Percentiles rank a stretch among this genome's conserved stretches.
Conservation (phyloP, 2,888 invertebrate genomes). For the Dolichomitus sp. region DNA sequence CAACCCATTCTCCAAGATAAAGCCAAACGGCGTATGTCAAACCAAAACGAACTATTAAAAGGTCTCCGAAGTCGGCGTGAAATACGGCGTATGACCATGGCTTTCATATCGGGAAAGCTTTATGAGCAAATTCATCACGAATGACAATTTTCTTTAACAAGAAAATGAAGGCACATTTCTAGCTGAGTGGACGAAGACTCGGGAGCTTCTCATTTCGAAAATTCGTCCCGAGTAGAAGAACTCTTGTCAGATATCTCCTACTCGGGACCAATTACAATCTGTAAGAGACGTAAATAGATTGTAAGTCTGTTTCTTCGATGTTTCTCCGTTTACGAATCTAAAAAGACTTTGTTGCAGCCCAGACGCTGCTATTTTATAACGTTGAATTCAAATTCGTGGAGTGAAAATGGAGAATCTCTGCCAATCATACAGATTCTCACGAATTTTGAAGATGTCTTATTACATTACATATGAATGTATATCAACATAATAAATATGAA, state of each 20-base stretch:
- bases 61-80: not conserved
- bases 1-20: not conserved
- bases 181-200: not conserved
- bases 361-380: conserved; percentile 1
- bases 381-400: conserved; percentile 2
- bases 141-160: not conserved
- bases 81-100: not conserved
- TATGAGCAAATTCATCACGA: not conserved
- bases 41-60: not conserved
- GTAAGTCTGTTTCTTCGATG: not conserved
- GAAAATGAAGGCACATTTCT: not conserved
- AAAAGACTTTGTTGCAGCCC: not conserved
- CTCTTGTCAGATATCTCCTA: not conserved
- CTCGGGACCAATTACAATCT: no score
- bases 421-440: conserved; percentile 13
- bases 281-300: no score
- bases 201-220: not conserved
- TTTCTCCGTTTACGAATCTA: not conserved
- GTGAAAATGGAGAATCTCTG: not conserved
- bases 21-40: not conserved
- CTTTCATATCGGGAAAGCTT: not conserved
- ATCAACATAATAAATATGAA: not conserved
- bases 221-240: not conserved
- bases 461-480: no score
- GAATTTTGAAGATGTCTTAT: not conserved